phyloP scores from a whole-genome alignment of 1,140 invertebrate species.

The Diorhabda elongata region DNA sequence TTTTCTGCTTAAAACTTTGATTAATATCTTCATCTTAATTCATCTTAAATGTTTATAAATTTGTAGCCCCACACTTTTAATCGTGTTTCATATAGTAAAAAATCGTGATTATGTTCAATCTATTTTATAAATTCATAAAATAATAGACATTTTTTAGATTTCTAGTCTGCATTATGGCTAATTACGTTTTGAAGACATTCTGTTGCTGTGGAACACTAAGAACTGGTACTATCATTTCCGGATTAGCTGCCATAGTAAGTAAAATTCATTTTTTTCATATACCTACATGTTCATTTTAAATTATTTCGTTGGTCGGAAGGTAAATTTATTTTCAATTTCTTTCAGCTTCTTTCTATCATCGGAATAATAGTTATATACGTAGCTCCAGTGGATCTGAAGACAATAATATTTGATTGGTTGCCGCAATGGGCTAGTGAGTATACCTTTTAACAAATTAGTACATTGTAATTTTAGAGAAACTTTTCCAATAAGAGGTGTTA shows the following conservation, averaged over 20 bases:
- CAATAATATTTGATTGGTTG: conserved; percentile 62
- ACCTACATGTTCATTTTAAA: background rate
- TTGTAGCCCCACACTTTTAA: too few species aligned
- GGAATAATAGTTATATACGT: conserved; percentile 53
- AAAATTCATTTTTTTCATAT: conserved; percentile 11
- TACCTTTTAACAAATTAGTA: background rate
- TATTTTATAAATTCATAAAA: too few species aligned
- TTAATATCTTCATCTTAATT: too few species aligned
- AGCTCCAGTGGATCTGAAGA: conserved; percentile 61
- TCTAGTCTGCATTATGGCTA: background rate
- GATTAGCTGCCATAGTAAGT: conserved; percentile 61
- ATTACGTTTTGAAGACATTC: conserved; percentile 30
- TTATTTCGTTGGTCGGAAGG: conserved; percentile 34
- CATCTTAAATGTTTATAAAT: too few species aligned
- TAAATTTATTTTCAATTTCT: conserved; percentile 49
- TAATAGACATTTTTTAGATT: background rate
- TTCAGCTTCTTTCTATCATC: conserved; percentile 56
- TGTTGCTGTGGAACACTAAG: conserved; percentile 65
- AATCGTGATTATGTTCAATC: too few species aligned
- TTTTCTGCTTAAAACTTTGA: too few species aligned
- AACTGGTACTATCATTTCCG: conserved; percentile 66
- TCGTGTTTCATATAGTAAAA: too few species aligned
- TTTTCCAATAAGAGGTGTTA: too few species aligned
- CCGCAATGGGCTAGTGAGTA: conserved; percentile 49
- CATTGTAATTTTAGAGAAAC: too few species aligned